Evolutionary conservation across 2,888 invertebrate genomes (phyloP), one percentile per base, ranked within the genome.

Genomic region (Mimas tiliae): DNA sequence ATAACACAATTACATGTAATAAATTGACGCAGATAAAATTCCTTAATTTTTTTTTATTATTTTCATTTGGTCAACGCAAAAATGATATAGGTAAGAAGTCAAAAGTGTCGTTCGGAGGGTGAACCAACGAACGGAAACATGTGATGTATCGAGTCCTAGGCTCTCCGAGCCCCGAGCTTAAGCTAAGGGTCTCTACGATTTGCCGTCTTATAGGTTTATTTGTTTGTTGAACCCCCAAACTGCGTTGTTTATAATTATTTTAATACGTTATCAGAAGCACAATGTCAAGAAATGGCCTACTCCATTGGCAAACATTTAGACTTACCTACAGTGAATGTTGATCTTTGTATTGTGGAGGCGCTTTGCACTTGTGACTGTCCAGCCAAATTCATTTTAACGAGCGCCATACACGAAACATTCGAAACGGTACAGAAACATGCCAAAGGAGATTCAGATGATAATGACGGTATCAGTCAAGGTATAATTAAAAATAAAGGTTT

Each of bases 311-410:
- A 88, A 77, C 75, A 70, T 6, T 79, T 95, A 3, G 71, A 79
- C 4, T 71, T 95, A 67, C 94, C 94, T 0, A 90, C 91, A 6
- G 74, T 93, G 69, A 94, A 89, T 80, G 87, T 94, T 66, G 95
- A 94, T 80, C 77, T 83, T 42, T 87, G 91, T 80, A 93, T 91
- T 75, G 92, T 90, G 67, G 92, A 94, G 78, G 91, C 93, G 42
- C 79, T 94, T 50, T 86, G 87, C 70, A 67, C 77, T 0, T 79
- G 84, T 65, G 70, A 80, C 0, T 82, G 83, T 69, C 65, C 81
- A 1, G 87, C 91, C 0, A 88, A 83, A 80, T 48, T 52, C 33
- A 62, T 79, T 34, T 70, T 93, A 21, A 67, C 80, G 12, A 73
- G 62, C 47, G 86, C 85, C 21, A 82, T 91, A 1, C 76, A 86